phyloP scores from a whole-genome alignment of 2,888 invertebrate genomes.

The Drymonia ruficornis region DNA sequence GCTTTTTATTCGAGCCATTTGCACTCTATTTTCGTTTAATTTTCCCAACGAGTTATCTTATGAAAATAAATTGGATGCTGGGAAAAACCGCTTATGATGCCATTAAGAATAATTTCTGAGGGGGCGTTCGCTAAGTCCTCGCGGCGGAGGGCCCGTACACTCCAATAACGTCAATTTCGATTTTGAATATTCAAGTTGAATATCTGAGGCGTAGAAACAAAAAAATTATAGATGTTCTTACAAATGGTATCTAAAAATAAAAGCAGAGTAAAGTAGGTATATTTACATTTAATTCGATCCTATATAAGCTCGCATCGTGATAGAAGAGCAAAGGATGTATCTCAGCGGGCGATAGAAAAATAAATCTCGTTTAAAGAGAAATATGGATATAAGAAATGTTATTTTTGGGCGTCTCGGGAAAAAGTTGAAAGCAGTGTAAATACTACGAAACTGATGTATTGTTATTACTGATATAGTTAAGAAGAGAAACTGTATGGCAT shows the following conservation, averaged over 20 bases:
- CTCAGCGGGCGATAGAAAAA: slow-evolving; percentile 4
- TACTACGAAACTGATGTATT: neutral
- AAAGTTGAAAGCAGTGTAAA: neutral
- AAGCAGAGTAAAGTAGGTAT: neutral
- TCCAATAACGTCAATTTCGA: slow-evolving; percentile 50
- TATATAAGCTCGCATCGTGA: neutral
- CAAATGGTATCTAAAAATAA: no score
- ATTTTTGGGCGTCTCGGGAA: neutral
- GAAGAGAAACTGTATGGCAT: no score
- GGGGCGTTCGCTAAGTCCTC: slow-evolving; percentile 48
- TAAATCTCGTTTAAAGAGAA: slow-evolving; percentile 6
- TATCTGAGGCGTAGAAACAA: slow-evolving; percentile 14
- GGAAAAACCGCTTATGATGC: slow-evolving; percentile 61
- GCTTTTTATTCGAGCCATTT: slow-evolving; percentile 18
- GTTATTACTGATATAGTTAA: neutral
- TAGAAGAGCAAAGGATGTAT: slow-evolving; percentile 7
- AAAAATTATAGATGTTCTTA: neutral
- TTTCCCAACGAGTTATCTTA: slow-evolving; percentile 57
- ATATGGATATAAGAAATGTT: slow-evolving; percentile 9
- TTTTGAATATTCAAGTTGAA: slow-evolving; percentile 35
- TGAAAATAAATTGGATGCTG: slow-evolving; percentile 60
- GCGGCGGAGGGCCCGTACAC: slow-evolving; percentile 47
- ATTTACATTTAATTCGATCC: neutral
- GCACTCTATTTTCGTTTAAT: slow-evolving; percentile 54
- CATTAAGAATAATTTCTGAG: slow-evolving; percentile 54